Evolutionary conservation across 2,797 vertebrate genomes (phyloP).

Genomic region (Characodon lateralis): DNA sequence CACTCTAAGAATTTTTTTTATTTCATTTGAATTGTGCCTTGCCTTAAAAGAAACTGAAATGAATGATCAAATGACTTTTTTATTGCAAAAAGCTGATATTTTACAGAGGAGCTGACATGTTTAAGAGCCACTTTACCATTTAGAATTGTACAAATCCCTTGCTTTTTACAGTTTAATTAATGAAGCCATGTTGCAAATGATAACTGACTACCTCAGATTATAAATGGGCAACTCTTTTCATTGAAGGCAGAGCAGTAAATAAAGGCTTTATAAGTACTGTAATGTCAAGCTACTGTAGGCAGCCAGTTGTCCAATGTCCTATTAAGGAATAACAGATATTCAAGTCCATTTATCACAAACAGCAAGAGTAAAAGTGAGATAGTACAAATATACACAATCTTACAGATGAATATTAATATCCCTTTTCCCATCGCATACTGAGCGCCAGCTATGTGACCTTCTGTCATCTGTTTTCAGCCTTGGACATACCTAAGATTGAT

Average conservation of each 20-base stretch:
- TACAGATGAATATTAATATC: conserved; percentile 43
- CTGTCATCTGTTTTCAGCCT: conserved; percentile 42
- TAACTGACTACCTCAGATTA: conserved; percentile 3
- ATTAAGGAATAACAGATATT: conserved; percentile 34
- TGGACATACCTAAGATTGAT: conserved; percentile 61
- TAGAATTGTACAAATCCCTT: too few relatives aligned
- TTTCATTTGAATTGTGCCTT: too few relatives aligned
- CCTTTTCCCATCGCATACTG: conserved; percentile 26
- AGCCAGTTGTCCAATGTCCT: conserved; percentile 42
- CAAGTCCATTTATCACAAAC: conserved; percentile 47
- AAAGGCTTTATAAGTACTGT: conserved; percentile 13
- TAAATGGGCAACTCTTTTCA: conserved; percentile 5
- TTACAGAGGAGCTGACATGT: too few relatives aligned
- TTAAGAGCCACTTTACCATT: too few relatives aligned
- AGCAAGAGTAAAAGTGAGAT: conserved; percentile 29
- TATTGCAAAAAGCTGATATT: too few relatives aligned
- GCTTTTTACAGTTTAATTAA: too few relatives aligned
- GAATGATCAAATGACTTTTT: too few relatives aligned
- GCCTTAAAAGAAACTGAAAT: too few relatives aligned
- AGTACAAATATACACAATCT: conserved; percentile 27
- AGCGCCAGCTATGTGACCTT: conserved; percentile 51
- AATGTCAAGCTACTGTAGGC: conserved; percentile 22
- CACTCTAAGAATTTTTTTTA: too few relatives aligned
- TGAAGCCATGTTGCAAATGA: not conserved
- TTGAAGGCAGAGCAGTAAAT: conserved; percentile 9